Evolutionary conservation across 2,888 invertebrate genomes (phyloP).

Genomic region (Chrysodeixis includens): DNA sequence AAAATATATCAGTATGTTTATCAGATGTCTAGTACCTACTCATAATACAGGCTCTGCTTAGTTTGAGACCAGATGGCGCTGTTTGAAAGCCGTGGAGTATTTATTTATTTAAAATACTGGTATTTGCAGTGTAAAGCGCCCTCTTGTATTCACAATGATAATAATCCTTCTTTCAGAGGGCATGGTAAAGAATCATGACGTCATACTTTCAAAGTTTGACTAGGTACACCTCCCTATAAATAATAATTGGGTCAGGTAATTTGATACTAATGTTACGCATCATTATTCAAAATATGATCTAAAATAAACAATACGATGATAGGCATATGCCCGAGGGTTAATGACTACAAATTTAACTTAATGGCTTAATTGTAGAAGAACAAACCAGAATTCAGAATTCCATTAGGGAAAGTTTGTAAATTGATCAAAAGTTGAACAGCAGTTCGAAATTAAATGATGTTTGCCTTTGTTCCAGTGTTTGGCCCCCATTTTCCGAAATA

Average conservation of each 20-base stretch:
- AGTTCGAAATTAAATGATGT: conserved; percentile 50
- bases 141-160: too few relatives aligned
- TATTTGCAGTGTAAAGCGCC: too few relatives aligned
- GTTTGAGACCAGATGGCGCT: too few relatives aligned
- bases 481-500: conserved; percentile 20
- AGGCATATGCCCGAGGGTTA: conserved; percentile 1
- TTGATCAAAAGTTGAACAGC: conserved; percentile 55
- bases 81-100: too few relatives aligned
- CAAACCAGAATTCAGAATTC: conserved; percentile 44
- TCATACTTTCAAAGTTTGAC: too few relatives aligned
- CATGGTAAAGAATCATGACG: too few relatives aligned
- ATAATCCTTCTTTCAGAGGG: too few relatives aligned
- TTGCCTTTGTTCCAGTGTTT: conserved; percentile 38
- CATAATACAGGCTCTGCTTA: too few relatives aligned
- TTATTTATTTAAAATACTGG: too few relatives aligned
- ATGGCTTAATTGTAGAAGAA: conserved; percentile 24
- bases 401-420: conserved; percentile 51
- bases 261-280: not conserved
- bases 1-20: too few relatives aligned
- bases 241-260: not conserved
- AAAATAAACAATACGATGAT: not conserved
- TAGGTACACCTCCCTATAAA: too few relatives aligned
- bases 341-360: conserved; percentile 18
- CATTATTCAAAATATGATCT: not conserved
- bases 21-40: too few relatives aligned